phyloP scores from a whole-genome alignment of 2,797 vertebrate species.

The Margarornis squamiger region DNA sequence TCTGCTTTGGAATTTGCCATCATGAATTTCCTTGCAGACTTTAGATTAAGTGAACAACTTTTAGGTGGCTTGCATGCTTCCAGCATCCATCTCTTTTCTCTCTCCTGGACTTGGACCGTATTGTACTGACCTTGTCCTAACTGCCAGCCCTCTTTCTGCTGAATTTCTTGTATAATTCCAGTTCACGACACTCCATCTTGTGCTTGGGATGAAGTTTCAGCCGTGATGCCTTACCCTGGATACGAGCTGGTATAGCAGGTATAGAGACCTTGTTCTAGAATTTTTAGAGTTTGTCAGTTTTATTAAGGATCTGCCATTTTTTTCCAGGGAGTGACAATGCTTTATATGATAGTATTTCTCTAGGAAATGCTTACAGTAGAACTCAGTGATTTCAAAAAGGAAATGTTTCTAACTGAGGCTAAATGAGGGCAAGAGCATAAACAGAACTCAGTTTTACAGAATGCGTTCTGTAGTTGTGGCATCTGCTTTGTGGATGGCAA shows the following conservation, averaged over 20 bases:
- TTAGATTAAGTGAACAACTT: fast-evolving
- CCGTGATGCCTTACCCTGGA: neutral
- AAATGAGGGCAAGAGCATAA: neutral
- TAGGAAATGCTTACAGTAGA: neutral
- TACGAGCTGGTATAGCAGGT: neutral
- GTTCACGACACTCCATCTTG: neutral
- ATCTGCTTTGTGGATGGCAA: neutral
- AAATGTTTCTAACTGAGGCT: neutral
- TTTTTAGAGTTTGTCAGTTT: neutral
- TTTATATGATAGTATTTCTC: neutral
- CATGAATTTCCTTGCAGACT: neutral
- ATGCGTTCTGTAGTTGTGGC: fast-evolving
- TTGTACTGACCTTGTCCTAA: neutral
- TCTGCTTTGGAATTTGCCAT: neutral
- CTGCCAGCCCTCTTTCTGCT: neutral
- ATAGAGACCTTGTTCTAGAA: neutral
- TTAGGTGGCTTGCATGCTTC: neutral
- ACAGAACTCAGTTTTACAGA: neutral
- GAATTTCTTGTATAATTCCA: neutral
- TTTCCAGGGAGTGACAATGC: neutral
- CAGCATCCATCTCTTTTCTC: neutral
- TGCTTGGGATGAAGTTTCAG: neutral
- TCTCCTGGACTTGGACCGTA: neutral
- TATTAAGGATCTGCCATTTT: neutral
- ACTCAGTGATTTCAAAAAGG: neutral